These are phyloP conservation scores for Triplophysa siluroides DNA, from an alignment of 2,113 vertebrate species.

Conservation along the genomic window DNA sequence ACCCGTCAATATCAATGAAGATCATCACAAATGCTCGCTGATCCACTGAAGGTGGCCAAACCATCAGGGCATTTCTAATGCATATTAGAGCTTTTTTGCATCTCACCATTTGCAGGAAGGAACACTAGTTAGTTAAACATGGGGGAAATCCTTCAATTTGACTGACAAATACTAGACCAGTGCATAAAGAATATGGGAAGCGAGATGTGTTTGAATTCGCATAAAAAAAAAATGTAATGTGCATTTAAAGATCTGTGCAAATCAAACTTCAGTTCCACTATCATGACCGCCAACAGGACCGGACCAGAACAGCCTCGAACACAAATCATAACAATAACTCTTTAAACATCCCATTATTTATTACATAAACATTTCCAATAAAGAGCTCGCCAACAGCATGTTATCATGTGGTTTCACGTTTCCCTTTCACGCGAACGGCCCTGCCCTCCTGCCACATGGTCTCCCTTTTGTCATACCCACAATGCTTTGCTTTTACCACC, in stretches of 20 bases:
- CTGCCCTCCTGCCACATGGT: constrained; percentile 24
- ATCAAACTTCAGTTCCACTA: no score
- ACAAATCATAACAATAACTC: background rate
- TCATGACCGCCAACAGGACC: no score
- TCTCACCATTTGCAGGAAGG: background rate
- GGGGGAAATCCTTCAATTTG: no score
- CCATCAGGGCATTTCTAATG: background rate
- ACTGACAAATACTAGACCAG: no score
- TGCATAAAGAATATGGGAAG: no score
- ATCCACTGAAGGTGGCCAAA: background rate
- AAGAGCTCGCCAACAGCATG: constrained; percentile 27
- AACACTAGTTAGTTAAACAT: background rate
- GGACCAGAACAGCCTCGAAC: background rate
- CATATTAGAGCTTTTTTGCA: background rate
- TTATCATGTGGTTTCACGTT: constrained; percentile 34
- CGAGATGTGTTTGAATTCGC: no score
- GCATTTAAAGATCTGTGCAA: no score
- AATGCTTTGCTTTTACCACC: constrained; percentile 52
- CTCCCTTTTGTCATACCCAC: constrained; percentile 31
- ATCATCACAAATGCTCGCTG: background rate
- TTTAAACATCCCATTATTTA: background rate
- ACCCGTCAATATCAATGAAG: background rate
- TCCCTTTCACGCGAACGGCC: constrained; percentile 45
- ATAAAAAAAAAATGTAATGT: no score
- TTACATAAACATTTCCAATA: constrained; percentile 27